Evolutionary conservation across 2,888 invertebrate genomes (phyloP), one percentile per base, ranked within the genome.

Genomic region (Melieria omissa): DNA sequence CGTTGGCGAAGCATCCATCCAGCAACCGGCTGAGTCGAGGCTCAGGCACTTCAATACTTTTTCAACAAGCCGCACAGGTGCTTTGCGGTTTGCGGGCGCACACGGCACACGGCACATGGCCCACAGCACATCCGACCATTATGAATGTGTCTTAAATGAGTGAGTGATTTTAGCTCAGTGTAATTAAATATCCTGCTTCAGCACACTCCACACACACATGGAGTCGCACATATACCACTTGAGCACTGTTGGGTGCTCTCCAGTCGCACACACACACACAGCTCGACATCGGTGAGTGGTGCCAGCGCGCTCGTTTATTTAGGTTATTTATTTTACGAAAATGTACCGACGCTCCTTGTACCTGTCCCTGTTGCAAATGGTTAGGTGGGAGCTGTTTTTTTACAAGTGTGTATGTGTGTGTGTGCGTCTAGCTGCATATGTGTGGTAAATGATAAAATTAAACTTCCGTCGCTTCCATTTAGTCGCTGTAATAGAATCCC

Each of bases 111-210:
- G 29, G 2, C 29, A 29, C 29, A 29, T 29, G 29, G 29, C 29
- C 29, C 29, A 29, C 29, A 29, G 29, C 29, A 29, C 54, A 46
- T 49, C 47, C 49, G 54, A 46, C 49, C 65, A 64, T 70, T 70
- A 57, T 60, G 70, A 66, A 66, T 57, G 46, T 66, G 66, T 29
- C 66, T 44, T 57, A 57, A 66, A 66, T 66, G 57, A 66, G 57
- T 55, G 57, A 66, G 66, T 66, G 66, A 66, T 66, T 57, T 57
- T 29, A 57, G 14, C 57, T 66, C 62, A 46, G 45, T 57, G 57
- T 66, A 66, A 66, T 66, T 66, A 66, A 66, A 66, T 58, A 57
- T 66, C 57, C 66, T 66, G 14, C 41, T 55, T 58, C n/a, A 5
- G 29, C 29, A 29, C 29, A 29, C 29, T 14, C 9, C 4, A 57